Percentiles rank a stretch among this genome's conserved stretches.
Conservation (phyloP, 2,888 invertebrate genomes). For the Hypena proboscidalis region DNA sequence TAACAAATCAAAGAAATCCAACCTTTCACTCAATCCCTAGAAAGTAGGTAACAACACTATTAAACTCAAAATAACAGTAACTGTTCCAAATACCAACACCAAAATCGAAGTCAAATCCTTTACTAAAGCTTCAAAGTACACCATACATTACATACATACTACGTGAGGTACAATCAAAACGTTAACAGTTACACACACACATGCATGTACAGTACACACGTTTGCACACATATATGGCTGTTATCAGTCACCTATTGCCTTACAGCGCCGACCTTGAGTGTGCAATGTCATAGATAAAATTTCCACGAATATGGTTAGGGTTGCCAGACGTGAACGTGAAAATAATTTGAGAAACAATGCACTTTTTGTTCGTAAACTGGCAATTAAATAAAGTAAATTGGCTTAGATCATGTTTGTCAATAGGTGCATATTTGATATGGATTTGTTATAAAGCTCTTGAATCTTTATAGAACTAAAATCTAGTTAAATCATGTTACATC, state of each 20-base stretch:
- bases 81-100: slow-evolving; percentile 7
- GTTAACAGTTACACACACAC: slow-evolving; percentile 4
- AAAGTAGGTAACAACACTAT: slow-evolving; percentile 1
- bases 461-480: no score
- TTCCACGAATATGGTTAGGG: slow-evolving; percentile 9
- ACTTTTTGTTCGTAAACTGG: no score
- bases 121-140: no score
- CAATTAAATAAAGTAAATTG: no score
- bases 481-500: no score
- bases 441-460: no score
- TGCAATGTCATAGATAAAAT: slow-evolving; percentile 27
- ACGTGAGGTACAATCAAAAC: slow-evolving; percentile 22
- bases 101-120: not conserved
- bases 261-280: slow-evolving; percentile 27
- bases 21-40: not conserved
- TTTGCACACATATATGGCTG: slow-evolving; percentile 6
- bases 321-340: no score
- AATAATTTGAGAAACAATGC: no score
- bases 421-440: no score
- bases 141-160: not conserved
- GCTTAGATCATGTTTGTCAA: no score
- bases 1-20: no score
- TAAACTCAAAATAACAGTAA: slow-evolving; percentile 1
- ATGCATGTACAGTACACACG: no score
- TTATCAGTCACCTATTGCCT: slow-evolving; percentile 33